These are phyloP conservation scores for Toxostoma redivivum DNA, from an alignment of 2,113 vertebrate species.

Conservation along the genomic window DNA sequence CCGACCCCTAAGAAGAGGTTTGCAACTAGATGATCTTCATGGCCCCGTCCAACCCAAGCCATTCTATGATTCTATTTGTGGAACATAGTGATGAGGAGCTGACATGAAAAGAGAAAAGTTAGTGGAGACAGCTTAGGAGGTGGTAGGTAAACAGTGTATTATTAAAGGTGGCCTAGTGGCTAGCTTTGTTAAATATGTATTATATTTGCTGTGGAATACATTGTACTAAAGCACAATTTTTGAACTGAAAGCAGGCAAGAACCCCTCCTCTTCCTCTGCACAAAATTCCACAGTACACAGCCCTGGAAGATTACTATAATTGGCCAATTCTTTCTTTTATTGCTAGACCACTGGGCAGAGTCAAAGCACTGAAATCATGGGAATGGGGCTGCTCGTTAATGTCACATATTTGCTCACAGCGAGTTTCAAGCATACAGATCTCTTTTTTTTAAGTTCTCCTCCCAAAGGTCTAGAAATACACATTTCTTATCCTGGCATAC, in stretches of 20 bases:
- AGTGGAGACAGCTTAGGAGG: background rate
- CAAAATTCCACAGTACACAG: slow-evolving; percentile 23
- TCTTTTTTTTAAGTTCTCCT: background rate
- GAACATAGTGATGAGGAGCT: background rate
- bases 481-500: background rate
- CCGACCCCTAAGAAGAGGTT: background rate
- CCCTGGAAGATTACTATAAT: slow-evolving; percentile 16
- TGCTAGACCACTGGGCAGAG: slow-evolving; percentile 16
- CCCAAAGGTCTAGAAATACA: background rate
- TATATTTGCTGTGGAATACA: background rate
- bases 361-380: slow-evolving; percentile 22
- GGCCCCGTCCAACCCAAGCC: background rate
- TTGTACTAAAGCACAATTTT: background rate
- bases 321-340: slow-evolving; percentile 43
- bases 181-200: background rate
- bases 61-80: background rate
- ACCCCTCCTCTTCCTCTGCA: background rate
- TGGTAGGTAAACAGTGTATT: background rate
- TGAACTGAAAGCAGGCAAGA: slow-evolving; percentile 3
- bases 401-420: background rate
- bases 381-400: background rate
- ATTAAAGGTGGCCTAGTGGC: background rate
- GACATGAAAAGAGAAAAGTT: background rate
- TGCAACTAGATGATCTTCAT: background rate
- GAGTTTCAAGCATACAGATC: background rate